Conservation (phyloP, 2,888 invertebrate genomes). For the Pseudococcus viburni region DNA sequence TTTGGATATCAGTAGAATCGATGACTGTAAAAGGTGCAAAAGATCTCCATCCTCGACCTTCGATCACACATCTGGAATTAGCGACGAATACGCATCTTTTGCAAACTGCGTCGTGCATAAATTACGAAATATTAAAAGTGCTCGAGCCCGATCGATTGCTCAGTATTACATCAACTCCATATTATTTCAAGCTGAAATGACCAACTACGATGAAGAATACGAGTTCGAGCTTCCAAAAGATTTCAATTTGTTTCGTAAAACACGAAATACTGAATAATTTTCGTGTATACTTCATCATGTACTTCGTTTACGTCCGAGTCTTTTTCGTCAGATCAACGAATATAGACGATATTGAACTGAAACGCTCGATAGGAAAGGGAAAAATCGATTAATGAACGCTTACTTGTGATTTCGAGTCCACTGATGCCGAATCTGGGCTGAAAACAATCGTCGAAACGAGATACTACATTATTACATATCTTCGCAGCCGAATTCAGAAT, state of each 20-base stretch:
- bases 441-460: not conserved
- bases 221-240: slow-evolving; percentile 35
- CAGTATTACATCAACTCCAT: slow-evolving; percentile 64
- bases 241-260: slow-evolving; percentile 51
- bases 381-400: not conserved
- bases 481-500: not conserved
- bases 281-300: not conserved
- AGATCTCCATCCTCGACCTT: not conserved
- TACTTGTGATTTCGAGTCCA: not conserved
- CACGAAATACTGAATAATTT: slow-evolving; percentile 8
- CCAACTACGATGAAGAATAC: slow-evolving; percentile 63
- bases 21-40: not conserved
- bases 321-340: not conserved
- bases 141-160: slow-evolving; percentile 41
- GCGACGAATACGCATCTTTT: slow-evolving; percentile 53
- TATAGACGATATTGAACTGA: not conserved
- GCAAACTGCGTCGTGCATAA: slow-evolving; percentile 59
- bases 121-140: slow-evolving; percentile 48
- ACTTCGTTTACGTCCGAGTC: not conserved
- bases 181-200: slow-evolving; percentile 64
- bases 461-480: not conserved
- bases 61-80: not conserved
- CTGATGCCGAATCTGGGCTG: too few relatives aligned
- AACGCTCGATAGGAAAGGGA: too few relatives aligned
- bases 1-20: not conserved